Evolutionary conservation across 53 echinoderm and acorn worm genomes (phyloP).

Genomic region (Arbacia lixula): DNA sequence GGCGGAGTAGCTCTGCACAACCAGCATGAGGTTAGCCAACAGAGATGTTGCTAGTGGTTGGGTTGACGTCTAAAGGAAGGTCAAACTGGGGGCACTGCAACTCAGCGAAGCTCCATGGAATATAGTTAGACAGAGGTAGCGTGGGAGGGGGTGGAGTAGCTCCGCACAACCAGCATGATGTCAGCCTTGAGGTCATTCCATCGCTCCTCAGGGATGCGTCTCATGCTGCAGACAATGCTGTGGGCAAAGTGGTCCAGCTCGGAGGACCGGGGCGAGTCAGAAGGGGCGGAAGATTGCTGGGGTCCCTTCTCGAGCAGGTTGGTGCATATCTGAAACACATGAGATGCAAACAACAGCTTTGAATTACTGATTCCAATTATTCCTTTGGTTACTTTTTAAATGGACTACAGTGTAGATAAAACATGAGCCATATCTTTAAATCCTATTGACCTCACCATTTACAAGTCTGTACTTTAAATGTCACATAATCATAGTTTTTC

Average conservation of each 20-base stretch:
- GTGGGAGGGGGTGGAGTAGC: slow-evolving; percentile 15
- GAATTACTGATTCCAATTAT: no score
- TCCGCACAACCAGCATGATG: slow-evolving; percentile 47
- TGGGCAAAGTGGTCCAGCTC: slow-evolving; percentile 53
- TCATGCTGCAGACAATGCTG: slow-evolving; percentile 54
- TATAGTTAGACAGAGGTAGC: no score
- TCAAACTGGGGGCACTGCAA: no score
- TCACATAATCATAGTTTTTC: no score
- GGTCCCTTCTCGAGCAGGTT: slow-evolving; percentile 34
- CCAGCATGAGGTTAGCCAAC: slow-evolving; percentile 49
- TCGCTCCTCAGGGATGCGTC: slow-evolving; percentile 48
- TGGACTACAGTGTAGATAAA: no score
- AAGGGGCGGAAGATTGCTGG: slow-evolving; percentile 13
- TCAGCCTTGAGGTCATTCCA: slow-evolving; percentile 57
- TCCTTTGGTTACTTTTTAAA: no score
- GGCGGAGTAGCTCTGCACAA: slow-evolving; percentile 29
- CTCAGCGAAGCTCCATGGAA: no score
- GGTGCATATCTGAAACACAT: slow-evolving; percentile 35
- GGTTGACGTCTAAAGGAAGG: no score
- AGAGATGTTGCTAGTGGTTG: no score
- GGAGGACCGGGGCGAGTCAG: slow-evolving; percentile 39
- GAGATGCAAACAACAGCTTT: not conserved
- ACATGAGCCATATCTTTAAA: no score
- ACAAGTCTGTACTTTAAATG: no score
- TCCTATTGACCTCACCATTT: no score